Base-by-base conservation (phyloP, 2,797 vertebrate species). In the Vultur gryphus region DNA sequence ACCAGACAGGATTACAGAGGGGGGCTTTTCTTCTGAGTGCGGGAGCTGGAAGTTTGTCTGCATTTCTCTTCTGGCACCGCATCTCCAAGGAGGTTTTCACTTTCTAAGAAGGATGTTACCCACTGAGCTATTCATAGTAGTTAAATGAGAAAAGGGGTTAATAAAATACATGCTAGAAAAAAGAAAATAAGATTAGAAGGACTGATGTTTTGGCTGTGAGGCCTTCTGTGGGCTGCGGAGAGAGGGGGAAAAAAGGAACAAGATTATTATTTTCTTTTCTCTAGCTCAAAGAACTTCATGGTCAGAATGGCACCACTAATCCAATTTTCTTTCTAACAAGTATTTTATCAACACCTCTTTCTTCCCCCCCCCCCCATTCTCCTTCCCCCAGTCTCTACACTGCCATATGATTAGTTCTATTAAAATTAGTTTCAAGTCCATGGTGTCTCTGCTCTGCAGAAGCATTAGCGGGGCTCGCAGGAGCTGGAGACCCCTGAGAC, bases 131-230 rank as follows among this genome's bases (percentile, higher is more conserved):
- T 98, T 98, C 97, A 98, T 67, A 93, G 84, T 16, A 85, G 92
- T 95, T 97, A 98, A 98, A 98, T 97, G 98, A 98, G 97, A 98
- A 98, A 98, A 97, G 96, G 96, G 97, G 98, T 97, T 98, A 97
- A 98, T 98, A 98, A 98, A 98, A 97, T 95, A 95, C 97, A 97
- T 89, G 96, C 93, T 95, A 72, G 96, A 94, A 97, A 95, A 98
- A 97, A 97, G 97, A 98, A 98, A 97, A 98, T 97, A 96, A 98
- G 96, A 98, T 98, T 98, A 98, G 94, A 93, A 87, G 88, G 81
- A 46, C 97, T 97, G 96, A 78, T 95, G 95, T 97, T 98, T 97
- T 96, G 96, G 93, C 96, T 96, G 66, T 94, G 94, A 95, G 95
- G 85, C 88, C 95, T 97, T 97, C 93, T 94, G 97, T 96, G 95